These are phyloP conservation scores for Lypha dubia DNA, from an alignment of 2,888 invertebrate species.

Conservation along the genomic window DNA sequence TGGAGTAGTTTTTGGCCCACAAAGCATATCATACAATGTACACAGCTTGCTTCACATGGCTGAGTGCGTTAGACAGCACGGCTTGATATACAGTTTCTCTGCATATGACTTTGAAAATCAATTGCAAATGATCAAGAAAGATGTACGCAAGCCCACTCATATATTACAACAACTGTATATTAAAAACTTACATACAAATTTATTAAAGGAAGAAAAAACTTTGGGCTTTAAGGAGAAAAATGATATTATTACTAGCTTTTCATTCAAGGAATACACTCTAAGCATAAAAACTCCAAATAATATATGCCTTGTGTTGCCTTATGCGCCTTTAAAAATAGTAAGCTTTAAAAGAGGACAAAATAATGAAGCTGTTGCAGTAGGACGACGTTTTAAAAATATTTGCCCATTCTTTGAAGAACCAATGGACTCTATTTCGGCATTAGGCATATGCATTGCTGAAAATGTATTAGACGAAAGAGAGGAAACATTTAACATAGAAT, in stretches of 20 bases:
- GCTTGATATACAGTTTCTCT: constrained; percentile 59
- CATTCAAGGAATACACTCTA: constrained; percentile 30
- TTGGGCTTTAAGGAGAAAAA: constrained; percentile 46
- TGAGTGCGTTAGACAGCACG: constrained; percentile 52
- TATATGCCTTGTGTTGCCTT: constrained; percentile 33
- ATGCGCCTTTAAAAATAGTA: constrained; percentile 30
- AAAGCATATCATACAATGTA: constrained; percentile 64
- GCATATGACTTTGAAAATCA: constrained; percentile 69
- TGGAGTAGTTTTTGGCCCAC: constrained; percentile 56
- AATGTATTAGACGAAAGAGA: constrained; percentile 34
- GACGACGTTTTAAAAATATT: constrained; percentile 44
- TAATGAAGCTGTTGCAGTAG: constrained; percentile 35
- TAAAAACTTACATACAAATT: constrained; percentile 23
- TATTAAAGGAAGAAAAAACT: constrained; percentile 19
- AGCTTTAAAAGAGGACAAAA: constrained; percentile 43
- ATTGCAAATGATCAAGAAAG: constrained; percentile 66
- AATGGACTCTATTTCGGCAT: constrained; percentile 32
- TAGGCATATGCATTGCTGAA: constrained; percentile 51
- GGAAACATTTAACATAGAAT: constrained; percentile 18
- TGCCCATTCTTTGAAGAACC: constrained; percentile 33
- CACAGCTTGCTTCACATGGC: constrained; percentile 66
- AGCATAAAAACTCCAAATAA: constrained; percentile 51
- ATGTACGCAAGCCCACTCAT: constrained; percentile 48
- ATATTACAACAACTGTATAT: constrained; percentile 40
- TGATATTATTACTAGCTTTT: constrained; percentile 34